Conservation (phyloP, 35 echinoderm and acorn worm genomes). For the Heliocidaris tuberculata region DNA sequence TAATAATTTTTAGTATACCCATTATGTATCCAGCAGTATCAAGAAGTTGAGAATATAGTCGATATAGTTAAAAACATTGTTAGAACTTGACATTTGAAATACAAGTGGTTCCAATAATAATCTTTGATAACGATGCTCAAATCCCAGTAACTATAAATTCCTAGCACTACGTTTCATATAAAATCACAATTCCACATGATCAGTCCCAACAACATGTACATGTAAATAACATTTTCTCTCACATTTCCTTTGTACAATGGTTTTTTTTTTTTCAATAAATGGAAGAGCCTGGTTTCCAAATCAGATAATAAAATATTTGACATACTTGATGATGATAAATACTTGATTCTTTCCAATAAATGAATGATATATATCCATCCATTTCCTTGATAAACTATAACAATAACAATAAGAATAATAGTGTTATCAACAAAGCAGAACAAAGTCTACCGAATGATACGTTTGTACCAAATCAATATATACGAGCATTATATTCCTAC, state of each 20-base stretch:
- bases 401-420: conserved; percentile 9
- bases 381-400: neutral
- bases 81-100: neutral
- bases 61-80: neutral
- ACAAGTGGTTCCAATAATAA: conserved; percentile 36
- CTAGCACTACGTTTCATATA: conserved; percentile 39
- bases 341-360: conserved; percentile 23
- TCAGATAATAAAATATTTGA: conserved; percentile 45
- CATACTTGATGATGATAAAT: conserved; percentile 46
- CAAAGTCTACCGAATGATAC: neutral
- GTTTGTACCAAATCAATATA: conserved; percentile 21
- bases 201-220: conserved; percentile 30
- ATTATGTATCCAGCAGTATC: neutral
- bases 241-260: conserved; percentile 29
- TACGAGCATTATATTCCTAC: conserved; percentile 27
- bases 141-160: conserved; percentile 12
- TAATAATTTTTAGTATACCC: neutral
- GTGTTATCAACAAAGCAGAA: neutral
- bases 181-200: conserved; percentile 19
- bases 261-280: conserved; percentile 28
- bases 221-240: conserved; percentile 24
- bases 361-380: conserved; percentile 22
- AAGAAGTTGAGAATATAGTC: neutral
- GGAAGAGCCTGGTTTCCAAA: conserved; percentile 32
- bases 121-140: conserved; percentile 38